Evolutionary conservation across 2,888 invertebrate species (phyloP).

Genomic region (Bibio marci): DNA sequence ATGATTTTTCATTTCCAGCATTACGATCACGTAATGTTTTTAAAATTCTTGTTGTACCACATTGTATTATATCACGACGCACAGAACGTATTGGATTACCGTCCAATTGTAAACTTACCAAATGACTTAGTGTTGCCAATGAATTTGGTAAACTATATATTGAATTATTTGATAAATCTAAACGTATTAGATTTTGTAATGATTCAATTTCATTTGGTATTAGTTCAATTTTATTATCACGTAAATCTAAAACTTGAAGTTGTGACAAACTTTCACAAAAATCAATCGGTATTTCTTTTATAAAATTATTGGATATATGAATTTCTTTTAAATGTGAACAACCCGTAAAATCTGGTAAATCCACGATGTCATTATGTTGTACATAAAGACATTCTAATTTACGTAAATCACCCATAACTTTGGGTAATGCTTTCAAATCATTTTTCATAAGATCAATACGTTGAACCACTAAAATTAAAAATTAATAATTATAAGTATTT

Average conservation of each 20-base stretch:
- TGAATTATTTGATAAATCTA: conserved; percentile 73
- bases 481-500: too few species aligned
- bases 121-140: conserved; percentile 52
- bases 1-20: neutral
- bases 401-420: conserved; percentile 49
- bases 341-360: conserved; percentile 58
- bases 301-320: conserved; percentile 66
- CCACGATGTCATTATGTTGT: conserved; percentile 63
- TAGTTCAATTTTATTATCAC: conserved; percentile 61
- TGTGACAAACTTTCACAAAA: conserved; percentile 56
- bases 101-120: conserved; percentile 67
- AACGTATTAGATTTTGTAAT: conserved; percentile 55
- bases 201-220: conserved; percentile 65
- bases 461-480: conserved; percentile 38
- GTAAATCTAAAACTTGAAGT: conserved; percentile 56
- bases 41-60: conserved; percentile 68
- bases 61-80: conserved; percentile 63
- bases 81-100: conserved; percentile 74
- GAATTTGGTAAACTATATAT: conserved; percentile 47
- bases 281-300: conserved; percentile 53
- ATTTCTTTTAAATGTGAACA: conserved; percentile 63
- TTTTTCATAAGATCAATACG: conserved; percentile 61
- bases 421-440: conserved; percentile 43
- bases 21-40: conserved; percentile 52
- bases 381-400: conserved; percentile 60